A percentile compares a stretch with the other conserved stretches of the same genome.
Conservation (phyloP, 2,888 invertebrate genomes). For the Parnassius apollo region DNA sequence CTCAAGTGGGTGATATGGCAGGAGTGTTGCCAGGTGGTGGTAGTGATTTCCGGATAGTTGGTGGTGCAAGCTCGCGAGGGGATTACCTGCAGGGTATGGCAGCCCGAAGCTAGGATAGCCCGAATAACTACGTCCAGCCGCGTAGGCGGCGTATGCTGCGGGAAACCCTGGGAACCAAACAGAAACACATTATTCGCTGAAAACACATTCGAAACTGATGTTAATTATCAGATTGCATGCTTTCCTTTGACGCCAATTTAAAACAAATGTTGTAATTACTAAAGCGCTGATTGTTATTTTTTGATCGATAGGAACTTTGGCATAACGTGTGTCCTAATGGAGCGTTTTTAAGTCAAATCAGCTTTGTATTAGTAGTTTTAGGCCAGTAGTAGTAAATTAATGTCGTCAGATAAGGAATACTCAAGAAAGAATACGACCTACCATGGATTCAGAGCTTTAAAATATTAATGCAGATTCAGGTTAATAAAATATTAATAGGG, state of each 20-base stretch:
- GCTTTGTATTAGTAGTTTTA: no score
- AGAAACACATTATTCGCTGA: slow-evolving; percentile 48
- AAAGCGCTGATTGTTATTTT: slow-evolving; percentile 43
- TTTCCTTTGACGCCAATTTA: slow-evolving; percentile 42
- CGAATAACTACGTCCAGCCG: slow-evolving; percentile 97
- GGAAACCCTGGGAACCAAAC: slow-evolving; percentile 90
- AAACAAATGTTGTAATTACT: slow-evolving; percentile 38
- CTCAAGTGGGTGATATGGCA: slow-evolving; percentile 85
- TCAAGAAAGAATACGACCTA: no score
- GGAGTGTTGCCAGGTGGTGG: slow-evolving; percentile 83
- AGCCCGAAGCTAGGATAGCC: slow-evolving; percentile 99
- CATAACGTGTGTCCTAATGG: slow-evolving; percentile 58
- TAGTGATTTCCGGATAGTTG: slow-evolving; percentile 83
- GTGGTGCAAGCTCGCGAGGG: slow-evolving; percentile 90
- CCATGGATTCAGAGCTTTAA: no score
- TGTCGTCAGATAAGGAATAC: no score
- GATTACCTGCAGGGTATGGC: slow-evolving; percentile 98
- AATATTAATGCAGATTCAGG: no score
- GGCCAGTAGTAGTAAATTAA: no score
- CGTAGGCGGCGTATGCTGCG: slow-evolving; percentile 97
- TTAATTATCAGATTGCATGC: slow-evolving; percentile 59
- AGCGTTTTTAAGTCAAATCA: slow-evolving; percentile 67
- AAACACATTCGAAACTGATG: slow-evolving; percentile 33
- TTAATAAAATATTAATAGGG: no score
- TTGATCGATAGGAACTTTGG: slow-evolving; percentile 49